Percentiles rank a stretch among this genome's conserved stretches.
Conservation (phyloP, 2,113 vertebrate species). For the Erpornis zantholeuca region DNA sequence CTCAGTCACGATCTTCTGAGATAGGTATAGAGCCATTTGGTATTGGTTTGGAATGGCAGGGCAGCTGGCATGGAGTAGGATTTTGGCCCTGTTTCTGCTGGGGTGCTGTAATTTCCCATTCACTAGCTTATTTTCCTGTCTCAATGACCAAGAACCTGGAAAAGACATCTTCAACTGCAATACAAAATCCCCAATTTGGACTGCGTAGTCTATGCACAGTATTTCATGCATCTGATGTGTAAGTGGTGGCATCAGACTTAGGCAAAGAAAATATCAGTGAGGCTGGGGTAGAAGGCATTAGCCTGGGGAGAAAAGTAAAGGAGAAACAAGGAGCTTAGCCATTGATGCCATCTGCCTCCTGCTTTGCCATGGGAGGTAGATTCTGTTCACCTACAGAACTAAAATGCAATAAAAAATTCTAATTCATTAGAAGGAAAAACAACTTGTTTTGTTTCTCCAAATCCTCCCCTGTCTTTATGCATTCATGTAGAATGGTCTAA, state of each 20-base stretch:
- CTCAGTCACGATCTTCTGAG: background rate
- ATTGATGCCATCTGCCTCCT: background rate
- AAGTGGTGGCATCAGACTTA: background rate
- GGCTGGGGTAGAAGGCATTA: background rate
- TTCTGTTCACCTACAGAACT: background rate
- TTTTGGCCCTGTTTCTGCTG: background rate
- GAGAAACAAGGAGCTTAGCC: background rate
- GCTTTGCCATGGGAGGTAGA: background rate
- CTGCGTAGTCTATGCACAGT: background rate
- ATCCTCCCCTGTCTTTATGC: background rate
- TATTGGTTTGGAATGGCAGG: background rate
- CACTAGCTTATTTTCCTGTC: background rate
- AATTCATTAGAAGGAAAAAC: background rate
- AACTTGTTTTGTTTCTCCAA: background rate
- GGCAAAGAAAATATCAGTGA: background rate
- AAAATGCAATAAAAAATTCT: background rate
- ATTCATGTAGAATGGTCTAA: background rate
- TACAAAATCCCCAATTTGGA: background rate
- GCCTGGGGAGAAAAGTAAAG: background rate
- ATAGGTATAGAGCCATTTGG: background rate
- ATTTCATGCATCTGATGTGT: background rate
- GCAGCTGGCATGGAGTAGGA: background rate
- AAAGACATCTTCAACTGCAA: fast-evolving
- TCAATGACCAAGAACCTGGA: background rate
- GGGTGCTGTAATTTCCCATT: background rate